Percentiles rank a stretch among this genome's conserved stretches.
Conservation (phyloP, 1,140 invertebrate genomes). For the Oryctes rhinoceros region DNA sequence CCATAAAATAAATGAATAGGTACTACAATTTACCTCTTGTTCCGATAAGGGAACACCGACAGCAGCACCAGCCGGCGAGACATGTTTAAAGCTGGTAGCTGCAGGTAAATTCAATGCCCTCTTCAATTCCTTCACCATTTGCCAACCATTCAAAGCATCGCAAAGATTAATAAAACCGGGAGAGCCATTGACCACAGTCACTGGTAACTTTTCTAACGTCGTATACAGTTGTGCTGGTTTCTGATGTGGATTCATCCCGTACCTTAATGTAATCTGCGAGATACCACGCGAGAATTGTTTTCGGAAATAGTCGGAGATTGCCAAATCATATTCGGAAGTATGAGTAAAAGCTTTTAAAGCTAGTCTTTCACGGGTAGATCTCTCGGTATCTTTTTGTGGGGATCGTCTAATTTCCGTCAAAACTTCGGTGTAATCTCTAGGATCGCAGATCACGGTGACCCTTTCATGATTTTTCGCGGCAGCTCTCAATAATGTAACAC, state of each 20-base stretch:
- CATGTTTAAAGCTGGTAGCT: conserved; percentile 97
- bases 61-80: conserved; percentile 95
- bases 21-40: conserved; percentile 64
- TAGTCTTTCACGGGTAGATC: conserved; percentile 80
- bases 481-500: conserved; percentile 92
- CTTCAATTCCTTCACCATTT: conserved; percentile 91
- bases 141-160: conserved; percentile 97
- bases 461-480: conserved; percentile 98
- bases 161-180: conserved; percentile 98
- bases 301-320: conserved; percentile 96
- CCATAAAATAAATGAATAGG: neutral
- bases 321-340: conserved; percentile 92
- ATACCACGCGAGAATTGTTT: conserved; percentile 82
- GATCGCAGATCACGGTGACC: conserved; percentile 95
- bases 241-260: conserved; percentile 59
- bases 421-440: conserved; percentile 84
- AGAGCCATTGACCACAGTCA: conserved; percentile 92
- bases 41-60: conserved; percentile 80
- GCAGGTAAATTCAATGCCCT: conserved; percentile 83
- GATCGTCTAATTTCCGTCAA: conserved; percentile 72
- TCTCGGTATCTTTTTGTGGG: conserved; percentile 70
- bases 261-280: conserved; percentile 74
- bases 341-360: conserved; percentile 96
- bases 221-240: conserved; percentile 95
- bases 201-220: conserved; percentile 79